Percentiles rank a stretch among this genome's conserved stretches.
Conservation (phyloP, 2,888 invertebrate genomes). For the Phortica okadai region DNA sequence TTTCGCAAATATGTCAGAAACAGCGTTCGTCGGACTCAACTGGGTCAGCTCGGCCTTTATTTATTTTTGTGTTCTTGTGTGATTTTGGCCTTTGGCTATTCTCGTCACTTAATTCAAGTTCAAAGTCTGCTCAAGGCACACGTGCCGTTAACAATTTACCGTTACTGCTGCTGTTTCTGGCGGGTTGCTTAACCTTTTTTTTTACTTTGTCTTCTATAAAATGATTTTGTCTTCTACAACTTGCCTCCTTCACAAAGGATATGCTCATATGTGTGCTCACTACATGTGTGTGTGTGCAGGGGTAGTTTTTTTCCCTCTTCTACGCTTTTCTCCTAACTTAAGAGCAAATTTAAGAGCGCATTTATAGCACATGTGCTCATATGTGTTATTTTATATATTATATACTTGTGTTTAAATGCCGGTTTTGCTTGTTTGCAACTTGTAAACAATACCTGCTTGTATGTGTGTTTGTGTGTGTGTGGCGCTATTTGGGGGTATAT, state of each 20-base stretch:
- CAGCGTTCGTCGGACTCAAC: slow-evolving; percentile 14
- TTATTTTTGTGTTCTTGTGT: slow-evolving; percentile 5
- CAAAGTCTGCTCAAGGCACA: slow-evolving; percentile 38
- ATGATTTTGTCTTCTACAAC: background rate
- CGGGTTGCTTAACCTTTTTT: slow-evolving; percentile 20
- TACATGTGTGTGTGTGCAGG: background rate
- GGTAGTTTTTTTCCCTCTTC: background rate
- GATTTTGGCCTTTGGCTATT: slow-evolving; percentile 45
- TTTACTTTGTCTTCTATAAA: background rate
- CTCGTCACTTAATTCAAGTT: slow-evolving; percentile 41
- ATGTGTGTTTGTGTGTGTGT: slow-evolving; percentile 37
- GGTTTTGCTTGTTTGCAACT: slow-evolving; percentile 50
- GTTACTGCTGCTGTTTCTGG: slow-evolving; percentile 20
- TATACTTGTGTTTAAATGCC: slow-evolving; percentile 55
- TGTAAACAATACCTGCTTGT: slow-evolving; percentile 63
- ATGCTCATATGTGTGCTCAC: background rate
- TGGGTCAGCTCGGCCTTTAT: slow-evolving; percentile 23
- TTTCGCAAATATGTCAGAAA: slow-evolving; percentile 39
- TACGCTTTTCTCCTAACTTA: background rate
- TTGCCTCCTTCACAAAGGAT: background rate
- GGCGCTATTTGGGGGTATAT: slow-evolving; percentile 28
- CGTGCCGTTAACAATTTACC: slow-evolving; percentile 46
- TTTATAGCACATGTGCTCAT: slow-evolving; percentile 32
- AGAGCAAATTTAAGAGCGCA: slow-evolving; percentile 26
- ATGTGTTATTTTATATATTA: slow-evolving; percentile 32